Evolutionary conservation across 2,888 invertebrate species (phyloP), one percentile per base, ranked within the genome.

Genomic region (Calameuta pallipes): DNA sequence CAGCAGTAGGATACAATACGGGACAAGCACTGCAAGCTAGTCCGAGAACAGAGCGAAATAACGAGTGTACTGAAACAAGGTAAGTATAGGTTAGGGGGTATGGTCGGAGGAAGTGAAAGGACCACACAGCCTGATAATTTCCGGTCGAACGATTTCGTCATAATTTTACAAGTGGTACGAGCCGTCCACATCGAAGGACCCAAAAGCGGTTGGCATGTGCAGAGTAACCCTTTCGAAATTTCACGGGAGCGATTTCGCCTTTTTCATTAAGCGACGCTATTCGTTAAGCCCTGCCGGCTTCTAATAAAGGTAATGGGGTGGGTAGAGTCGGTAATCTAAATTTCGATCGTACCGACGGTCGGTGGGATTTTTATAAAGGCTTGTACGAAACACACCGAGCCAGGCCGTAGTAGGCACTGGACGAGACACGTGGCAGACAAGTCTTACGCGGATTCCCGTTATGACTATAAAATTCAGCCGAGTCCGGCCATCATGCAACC

Each of bases 401-500:
- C 56, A 56, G 9, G 56, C 23, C 56, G 6, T 23, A 3, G 56
- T 2, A 15, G 56, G 23, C 6, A 23, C 15, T 41, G 41, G 12
- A 71, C 31, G 71, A 71, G 71, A 71, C 71, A 33, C 15, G 71
- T 71, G 33, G 68, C 70, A 37, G 78, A 79, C 78, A 78, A 77
- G 80, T 83, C 79, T 75, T 78, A 73, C 78, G 77, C 80, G 80
- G 78, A 82, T 82, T 81, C 80, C 81, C 82, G 78, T 81, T 82
- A 83, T 78, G 81, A 82, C 80, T 82, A 79, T 84, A 87, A 89
- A 89, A 89, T 87, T 85, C 84, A 85, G 84, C 78, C 83, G 78
- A 82, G 85, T 56, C 84, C 86, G 83, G 86, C 87, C 87, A 88
- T 88, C 86, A 84, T 83, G 87, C 84, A 86, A 88, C 84, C 86